A percentile compares a stretch with the other conserved stretches of the same genome.
phyloP scores from a whole-genome alignment of 1,140 invertebrate species.

The Spodoptera litura region DNA sequence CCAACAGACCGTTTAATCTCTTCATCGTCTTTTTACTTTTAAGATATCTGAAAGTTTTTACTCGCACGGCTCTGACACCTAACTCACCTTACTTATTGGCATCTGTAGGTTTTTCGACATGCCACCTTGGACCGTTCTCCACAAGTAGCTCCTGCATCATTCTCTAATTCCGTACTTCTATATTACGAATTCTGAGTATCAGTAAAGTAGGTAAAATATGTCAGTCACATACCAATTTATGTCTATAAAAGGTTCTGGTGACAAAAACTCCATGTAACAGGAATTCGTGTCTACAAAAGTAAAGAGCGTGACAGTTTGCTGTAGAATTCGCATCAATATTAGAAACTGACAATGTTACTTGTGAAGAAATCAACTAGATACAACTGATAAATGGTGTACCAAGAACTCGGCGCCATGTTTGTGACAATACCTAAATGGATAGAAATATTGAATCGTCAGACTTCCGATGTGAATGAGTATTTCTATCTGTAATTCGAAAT shows the following conservation, averaged over 20 bases:
- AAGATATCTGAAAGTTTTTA: no score
- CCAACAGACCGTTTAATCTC: no score
- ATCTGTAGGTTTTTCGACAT: no score
- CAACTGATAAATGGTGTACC: neutral
- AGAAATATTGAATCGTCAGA: neutral
- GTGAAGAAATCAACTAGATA: neutral
- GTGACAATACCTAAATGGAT: neutral
- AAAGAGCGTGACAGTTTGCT: constrained; percentile 12
- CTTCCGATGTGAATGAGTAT: no score
- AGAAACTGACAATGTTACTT: constrained; percentile 14
- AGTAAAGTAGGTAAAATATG: neutral
- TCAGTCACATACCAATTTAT: neutral
- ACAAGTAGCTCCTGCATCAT: no score
- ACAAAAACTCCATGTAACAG: constrained; percentile 12
- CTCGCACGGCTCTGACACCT: no score
- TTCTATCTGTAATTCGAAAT: no score
- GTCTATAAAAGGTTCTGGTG: constrained; percentile 5
- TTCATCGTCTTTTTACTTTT: no score
- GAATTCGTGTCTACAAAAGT: constrained; percentile 18
- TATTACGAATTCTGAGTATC: neutral
- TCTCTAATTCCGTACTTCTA: no score
- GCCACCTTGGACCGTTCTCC: no score
- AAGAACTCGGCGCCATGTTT: neutral
- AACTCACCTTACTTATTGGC: no score
- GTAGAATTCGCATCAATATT: constrained; percentile 19